phyloP scores from a whole-genome alignment of 1,140 invertebrate species.

The Drosophila nigromelanica region DNA sequence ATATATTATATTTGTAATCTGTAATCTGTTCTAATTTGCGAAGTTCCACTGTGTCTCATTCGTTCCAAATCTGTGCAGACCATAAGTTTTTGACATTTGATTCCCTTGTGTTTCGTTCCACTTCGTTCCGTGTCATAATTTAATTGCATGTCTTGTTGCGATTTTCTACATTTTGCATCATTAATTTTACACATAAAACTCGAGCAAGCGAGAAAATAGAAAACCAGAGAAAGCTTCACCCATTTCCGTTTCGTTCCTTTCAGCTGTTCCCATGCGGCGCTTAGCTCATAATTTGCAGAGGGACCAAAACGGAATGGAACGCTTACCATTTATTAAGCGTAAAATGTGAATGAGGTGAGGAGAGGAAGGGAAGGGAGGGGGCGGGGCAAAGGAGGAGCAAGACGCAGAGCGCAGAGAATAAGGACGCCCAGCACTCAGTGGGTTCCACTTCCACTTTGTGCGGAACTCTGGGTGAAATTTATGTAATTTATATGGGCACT shows the following conservation, averaged over 20 bases:
- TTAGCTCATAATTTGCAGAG: background rate
- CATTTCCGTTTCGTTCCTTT: background rate
- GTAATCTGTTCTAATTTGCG: no score
- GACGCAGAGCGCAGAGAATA: background rate
- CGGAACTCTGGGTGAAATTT: slow-evolving; percentile 77
- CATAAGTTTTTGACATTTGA: no score
- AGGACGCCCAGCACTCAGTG: slow-evolving; percentile 22
- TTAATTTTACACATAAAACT: slow-evolving; percentile 8
- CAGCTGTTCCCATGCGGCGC: background rate
- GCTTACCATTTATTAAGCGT: slow-evolving; percentile 16
- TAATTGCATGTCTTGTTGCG: slow-evolving; percentile 2
- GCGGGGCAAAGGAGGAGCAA: background rate
- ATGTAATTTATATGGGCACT: slow-evolving; percentile 84
- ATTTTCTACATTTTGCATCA: slow-evolving; percentile 14
- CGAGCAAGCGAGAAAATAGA: background rate
- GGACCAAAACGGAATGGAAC: slow-evolving; percentile 1
- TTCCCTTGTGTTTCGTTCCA: background rate
- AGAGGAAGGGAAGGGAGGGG: no score
- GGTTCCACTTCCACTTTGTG: slow-evolving; percentile 15
- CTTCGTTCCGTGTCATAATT: background rate
- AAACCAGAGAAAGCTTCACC: background rate
- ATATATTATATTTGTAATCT: no score
- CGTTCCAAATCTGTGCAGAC: background rate
- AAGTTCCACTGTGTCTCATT: no score
- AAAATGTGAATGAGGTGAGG: background rate